Base-by-base conservation (phyloP, 2,888 invertebrate genomes). In the Eupithecia subumbrata region DNA sequence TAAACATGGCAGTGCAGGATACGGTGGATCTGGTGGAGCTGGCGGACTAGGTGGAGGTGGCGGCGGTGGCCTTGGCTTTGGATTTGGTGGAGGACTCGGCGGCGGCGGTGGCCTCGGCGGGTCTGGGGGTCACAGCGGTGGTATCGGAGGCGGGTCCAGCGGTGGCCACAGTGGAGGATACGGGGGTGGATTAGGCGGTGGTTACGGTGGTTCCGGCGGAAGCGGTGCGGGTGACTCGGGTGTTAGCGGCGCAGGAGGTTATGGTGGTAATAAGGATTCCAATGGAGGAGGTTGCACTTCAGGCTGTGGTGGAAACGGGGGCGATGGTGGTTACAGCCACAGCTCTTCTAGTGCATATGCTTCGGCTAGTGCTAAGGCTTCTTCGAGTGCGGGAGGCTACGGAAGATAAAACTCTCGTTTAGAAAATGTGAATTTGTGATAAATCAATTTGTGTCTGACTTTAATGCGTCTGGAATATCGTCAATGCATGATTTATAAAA, bases 331-430 rank as follows among this genome's bases (percentile, higher is more conserved):
- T 0, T 83, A 86, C 45, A 84, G 86, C 2, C 82, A 84, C 9
- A 82, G 60, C 60, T 60, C 60, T 25, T 60, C 87, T 7, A 87
- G 84, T 0, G 87, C 87, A 0, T 88, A 82, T 60, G 87, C 89
- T 0, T 87, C 89, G 0, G 90, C 91, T 22, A 90, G 85, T 52
- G 93, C 92, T 1, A 70, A 82, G 60, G 87, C 89, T 0, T 88
- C 89, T 0, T 89, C 91, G n/a, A 90, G 85, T 56, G 92, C 90
- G 0, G 84, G 90, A 43, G 86, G 90, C 79, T 90, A 93, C 82
- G 90, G 91, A 11, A 87, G 89, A 79, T 22, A 66, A 40, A 63
- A 45, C 18, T 67, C 37, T 60, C 60, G 22, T 12, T 12, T 25
- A 14, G 25, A 12, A 60, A 60, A 60, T 30, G 30, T 30, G 30